Percentiles rank a stretch among this genome's conserved stretches.
Evolutionary conservation across 2,888 invertebrate genomes (phyloP).

Genomic region (Podotricha telesiphe): DNA sequence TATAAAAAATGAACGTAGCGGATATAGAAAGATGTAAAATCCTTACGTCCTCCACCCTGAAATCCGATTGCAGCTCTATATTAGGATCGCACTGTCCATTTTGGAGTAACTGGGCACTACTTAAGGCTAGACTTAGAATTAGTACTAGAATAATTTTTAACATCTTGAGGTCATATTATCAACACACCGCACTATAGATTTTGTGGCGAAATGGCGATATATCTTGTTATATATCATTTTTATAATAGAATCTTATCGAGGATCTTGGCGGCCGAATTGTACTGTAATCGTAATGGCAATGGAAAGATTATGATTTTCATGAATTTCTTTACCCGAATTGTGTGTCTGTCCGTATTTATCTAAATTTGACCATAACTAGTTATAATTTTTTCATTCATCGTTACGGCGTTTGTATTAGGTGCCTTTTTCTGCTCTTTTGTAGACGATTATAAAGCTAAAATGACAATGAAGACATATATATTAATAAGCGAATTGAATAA

Average conservation of each 20-base stretch:
- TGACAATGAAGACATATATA: too few species aligned
- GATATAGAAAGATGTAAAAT: background rate
- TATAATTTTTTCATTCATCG: too few species aligned
- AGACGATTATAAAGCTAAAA: too few species aligned
- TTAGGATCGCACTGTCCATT: slow-evolving; percentile 61
- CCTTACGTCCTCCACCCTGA: slow-evolving; percentile 57
- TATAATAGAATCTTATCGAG: slow-evolving; percentile 49
- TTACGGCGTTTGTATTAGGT: too few species aligned
- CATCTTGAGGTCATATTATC: slow-evolving; percentile 64
- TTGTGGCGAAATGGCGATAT: slow-evolving; percentile 57
- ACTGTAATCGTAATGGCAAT: slow-evolving; percentile 38
- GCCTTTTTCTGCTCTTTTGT: too few species aligned
- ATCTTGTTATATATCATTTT: slow-evolving; percentile 50
- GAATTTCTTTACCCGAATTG: background rate
- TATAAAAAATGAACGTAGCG: background rate
- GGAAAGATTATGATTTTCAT: slow-evolving; percentile 17
- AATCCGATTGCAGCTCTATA: slow-evolving; percentile 50
- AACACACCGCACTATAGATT: slow-evolving; percentile 53
- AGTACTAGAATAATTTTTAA: slow-evolving; percentile 56
- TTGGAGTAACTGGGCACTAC: slow-evolving; percentile 63
- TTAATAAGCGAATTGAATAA: too few species aligned
- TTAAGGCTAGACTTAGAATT: slow-evolving; percentile 55
- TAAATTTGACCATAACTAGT: too few species aligned
- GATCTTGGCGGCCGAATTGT: slow-evolving; percentile 38
- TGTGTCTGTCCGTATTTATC: slow-evolving; percentile 1